phyloP scores from a whole-genome alignment of 2,113 vertebrate species.

The Tauraco erythrolophus region DNA sequence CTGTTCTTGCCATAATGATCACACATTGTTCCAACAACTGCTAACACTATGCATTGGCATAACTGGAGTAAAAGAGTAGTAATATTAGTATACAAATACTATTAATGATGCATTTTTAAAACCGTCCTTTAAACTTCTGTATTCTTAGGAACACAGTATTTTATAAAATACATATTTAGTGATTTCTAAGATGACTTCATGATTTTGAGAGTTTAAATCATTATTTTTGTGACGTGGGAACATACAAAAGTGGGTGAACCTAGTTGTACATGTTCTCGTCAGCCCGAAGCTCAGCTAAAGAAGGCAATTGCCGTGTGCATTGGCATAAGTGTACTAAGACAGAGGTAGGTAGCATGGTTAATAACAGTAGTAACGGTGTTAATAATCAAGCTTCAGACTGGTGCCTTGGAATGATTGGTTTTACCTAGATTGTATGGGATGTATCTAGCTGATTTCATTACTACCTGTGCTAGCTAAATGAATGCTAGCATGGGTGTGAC shows the following conservation, averaged over 20 bases:
- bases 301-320: no score
- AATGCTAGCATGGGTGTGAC: neutral
- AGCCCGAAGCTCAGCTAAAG: neutral
- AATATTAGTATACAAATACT: neutral
- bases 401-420: neutral
- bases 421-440: neutral
- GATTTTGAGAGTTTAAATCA: neutral
- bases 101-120: neutral
- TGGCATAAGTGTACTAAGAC: accelerated
- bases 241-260: neutral
- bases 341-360: neutral
- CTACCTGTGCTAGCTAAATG: neutral
- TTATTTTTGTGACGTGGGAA: neutral
- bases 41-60: neutral
- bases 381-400: neutral
- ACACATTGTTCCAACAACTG: neutral
- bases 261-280: neutral
- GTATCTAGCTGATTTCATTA: neutral
- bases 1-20: neutral
- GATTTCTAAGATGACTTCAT: neutral
- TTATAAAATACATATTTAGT: neutral
- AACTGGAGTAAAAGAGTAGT: neutral
- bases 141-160: accelerated
- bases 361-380: neutral
- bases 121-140: neutral